A percentile compares a stretch with the other conserved stretches of the same genome.
phyloP scores from a whole-genome alignment of 2,888 invertebrate genomes.

The Diaperis boleti region DNA sequence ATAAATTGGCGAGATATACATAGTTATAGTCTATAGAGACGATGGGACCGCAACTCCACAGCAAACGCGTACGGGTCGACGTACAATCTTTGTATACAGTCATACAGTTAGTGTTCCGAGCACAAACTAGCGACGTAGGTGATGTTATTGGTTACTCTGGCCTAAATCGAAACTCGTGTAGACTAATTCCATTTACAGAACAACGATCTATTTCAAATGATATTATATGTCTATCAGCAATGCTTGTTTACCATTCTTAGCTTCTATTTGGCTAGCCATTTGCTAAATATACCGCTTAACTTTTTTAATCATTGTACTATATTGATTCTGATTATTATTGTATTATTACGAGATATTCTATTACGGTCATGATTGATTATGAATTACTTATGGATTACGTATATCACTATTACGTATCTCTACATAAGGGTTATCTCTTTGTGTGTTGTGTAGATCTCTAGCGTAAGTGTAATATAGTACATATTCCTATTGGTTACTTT shows the following conservation, averaged over 20 bases:
- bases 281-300: constrained; percentile 59
- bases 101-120: constrained; percentile 53
- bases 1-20: neutral
- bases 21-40: neutral
- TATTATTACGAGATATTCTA: constrained; percentile 44
- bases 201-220: constrained; percentile 67
- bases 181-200: constrained; percentile 68
- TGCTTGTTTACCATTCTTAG: constrained; percentile 65
- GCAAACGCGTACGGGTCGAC: constrained; percentile 47
- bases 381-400: constrained; percentile 60
- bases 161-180: constrained; percentile 67
- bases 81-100: constrained; percentile 50
- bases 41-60: constrained; percentile 35
- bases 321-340: constrained; percentile 47
- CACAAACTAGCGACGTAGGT: constrained; percentile 62
- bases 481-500: constrained; percentile 67
- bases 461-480: constrained; percentile 64
- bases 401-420: constrained; percentile 62
- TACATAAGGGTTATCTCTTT: constrained; percentile 66
- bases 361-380: constrained; percentile 55
- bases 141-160: constrained; percentile 64
- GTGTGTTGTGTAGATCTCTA: constrained; percentile 68
- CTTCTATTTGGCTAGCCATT: constrained; percentile 65
- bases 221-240: constrained; percentile 64
- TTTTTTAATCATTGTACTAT: constrained; percentile 54